These are phyloP conservation scores for Oenanthe oenanthe DNA, from an alignment of 2,113 vertebrate species.

Conservation along the genomic window DNA sequence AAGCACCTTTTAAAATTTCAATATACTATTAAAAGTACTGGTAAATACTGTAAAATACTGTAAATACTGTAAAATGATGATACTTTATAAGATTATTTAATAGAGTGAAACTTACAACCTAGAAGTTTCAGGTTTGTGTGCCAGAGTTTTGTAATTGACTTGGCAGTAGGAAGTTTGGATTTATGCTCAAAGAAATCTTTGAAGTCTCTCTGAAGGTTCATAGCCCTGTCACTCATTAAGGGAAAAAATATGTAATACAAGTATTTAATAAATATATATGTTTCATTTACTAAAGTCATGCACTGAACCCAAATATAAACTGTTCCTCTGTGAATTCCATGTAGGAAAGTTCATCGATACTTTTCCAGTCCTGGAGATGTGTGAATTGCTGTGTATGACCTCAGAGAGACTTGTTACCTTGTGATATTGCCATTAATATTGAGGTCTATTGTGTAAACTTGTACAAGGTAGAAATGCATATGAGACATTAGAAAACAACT, in stretches of 20 bases:
- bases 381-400: neutral
- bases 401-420: neutral
- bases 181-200: neutral
- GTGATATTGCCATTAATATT: neutral
- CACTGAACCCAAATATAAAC: neutral
- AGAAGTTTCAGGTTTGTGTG: neutral
- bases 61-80: neutral
- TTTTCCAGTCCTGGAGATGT: neutral
- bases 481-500: neutral
- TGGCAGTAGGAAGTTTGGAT: neutral
- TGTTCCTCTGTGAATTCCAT: neutral
- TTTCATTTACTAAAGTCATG: neutral
- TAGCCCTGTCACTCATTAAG: neutral
- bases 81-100: too few relatives aligned
- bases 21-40: neutral
- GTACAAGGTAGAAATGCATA: neutral
- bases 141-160: neutral
- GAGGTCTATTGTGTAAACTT: neutral
- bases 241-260: neutral
- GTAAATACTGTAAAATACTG: neutral
- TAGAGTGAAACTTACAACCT: neutral
- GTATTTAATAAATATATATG: neutral
- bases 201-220: neutral
- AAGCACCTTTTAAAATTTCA: neutral
- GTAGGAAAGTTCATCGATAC: neutral